Evolutionary conservation across 37 sponge, comb jelly and placozoan genomes (phyloP), one percentile per base, ranked within the genome.

Genomic region (Petrosia ficiformis): DNA sequence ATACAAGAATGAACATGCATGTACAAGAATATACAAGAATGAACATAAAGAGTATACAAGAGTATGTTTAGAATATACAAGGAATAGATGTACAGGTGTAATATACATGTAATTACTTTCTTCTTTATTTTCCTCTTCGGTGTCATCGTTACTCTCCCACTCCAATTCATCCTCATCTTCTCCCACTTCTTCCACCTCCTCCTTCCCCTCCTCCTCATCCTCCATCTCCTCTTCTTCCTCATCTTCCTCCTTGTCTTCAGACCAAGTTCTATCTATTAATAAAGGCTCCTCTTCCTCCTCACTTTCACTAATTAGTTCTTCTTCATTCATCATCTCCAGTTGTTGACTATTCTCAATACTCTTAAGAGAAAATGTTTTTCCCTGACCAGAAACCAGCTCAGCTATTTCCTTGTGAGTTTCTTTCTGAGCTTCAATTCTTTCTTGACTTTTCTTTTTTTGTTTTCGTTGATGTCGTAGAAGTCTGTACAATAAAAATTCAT

Each of bases 361-460:
- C 71, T 82, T 80, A 61, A 86, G 44, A 3, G 70, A 42, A 64
- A 90, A 90, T 44, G 85, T 54, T 44, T 81, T 59, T 42, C 74
- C 76, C 42, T 84, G 77, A 32, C 73, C 68, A 4, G 43, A 56
- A 41, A 71, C 56, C 29, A 90, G 58, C 69, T 84, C 80, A 10
- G 72, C 77, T 4, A 78, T 33, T 64, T 76, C 81, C 22, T 65
- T 36, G 43, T 76, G 38, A 37, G 40, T 36, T 11, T 42, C 67
- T 37, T 44, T 43, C 29, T 86, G 73, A 59, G 66, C 65, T 6
- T 74, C 80, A 1, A 92, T 68, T n/a, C 73, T 59, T 44, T 84
- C 88, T 72, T 81, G 70, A 37, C 74, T 24, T 70, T 87, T 87
- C 67, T 54, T 67, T 44, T 73, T 71, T 44, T 92, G 68, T 82